phyloP scores from a whole-genome alignment of 2,888 invertebrate genomes.

The Cotesia congregata region DNA sequence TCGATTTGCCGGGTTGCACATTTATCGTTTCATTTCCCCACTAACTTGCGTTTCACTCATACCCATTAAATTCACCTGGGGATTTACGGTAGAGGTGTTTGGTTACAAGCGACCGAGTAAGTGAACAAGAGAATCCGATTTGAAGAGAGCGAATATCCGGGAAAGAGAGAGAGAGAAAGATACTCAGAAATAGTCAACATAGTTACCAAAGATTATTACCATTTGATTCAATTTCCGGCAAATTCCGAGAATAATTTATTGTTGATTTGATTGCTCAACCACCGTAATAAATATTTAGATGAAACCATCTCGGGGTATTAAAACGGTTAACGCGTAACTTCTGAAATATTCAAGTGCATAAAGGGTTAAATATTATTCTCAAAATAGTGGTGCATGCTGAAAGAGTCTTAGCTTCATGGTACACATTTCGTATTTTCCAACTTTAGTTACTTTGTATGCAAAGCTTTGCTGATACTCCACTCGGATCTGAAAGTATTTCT shows the following conservation, averaged over 20 bases:
- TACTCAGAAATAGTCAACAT: constrained; percentile 49
- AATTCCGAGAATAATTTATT: constrained; percentile 48
- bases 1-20: constrained; percentile 46
- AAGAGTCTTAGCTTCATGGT: constrained; percentile 8
- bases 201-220: constrained; percentile 60
- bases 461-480: constrained; percentile 27
- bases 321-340: not conserved
- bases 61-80: constrained; percentile 29
- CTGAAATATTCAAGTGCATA: not conserved
- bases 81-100: constrained; percentile 13
- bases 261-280: constrained; percentile 35
- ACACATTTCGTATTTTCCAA: constrained; percentile 24
- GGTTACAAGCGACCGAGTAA: not conserved
- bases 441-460: constrained; percentile 29
- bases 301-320: not conserved
- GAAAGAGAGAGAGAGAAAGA: constrained; percentile 48
- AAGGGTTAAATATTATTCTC: not conserved
- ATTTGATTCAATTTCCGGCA: constrained; percentile 61
- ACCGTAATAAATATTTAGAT: constrained; percentile 12
- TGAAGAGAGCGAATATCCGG: not conserved
- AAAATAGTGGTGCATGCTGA: constrained; percentile 9
- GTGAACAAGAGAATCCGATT: constrained; percentile 24
- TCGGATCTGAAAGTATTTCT: constrained; percentile 29
- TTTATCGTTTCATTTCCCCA: constrained; percentile 40
- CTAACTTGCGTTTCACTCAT: constrained; percentile 33